Percentiles rank a stretch among this genome's conserved stretches.
Conservation (phyloP, 2,797 vertebrate genomes). For the Stomatorhinus walkeri region DNA sequence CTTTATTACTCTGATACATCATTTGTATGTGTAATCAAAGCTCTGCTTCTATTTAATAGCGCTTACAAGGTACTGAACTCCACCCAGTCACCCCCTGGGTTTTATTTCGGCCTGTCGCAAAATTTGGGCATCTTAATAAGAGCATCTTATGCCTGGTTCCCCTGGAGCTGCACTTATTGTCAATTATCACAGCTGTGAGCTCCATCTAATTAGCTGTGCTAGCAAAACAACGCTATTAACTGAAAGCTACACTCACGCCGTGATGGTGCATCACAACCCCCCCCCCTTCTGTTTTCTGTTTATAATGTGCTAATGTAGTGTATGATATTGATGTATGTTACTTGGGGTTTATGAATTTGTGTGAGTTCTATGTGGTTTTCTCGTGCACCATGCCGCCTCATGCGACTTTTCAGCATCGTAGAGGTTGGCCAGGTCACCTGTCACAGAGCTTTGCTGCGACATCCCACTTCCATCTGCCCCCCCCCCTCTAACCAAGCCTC, state of each 20-base stretch:
- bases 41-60: not conserved
- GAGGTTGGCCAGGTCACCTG: not conserved
- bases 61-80: not conserved
- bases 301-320: not conserved
- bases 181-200: not conserved
- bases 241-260: not conserved
- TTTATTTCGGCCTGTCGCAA: slow-evolving; percentile 2
- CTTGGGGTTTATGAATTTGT: not conserved
- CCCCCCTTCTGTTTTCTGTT: not conserved
- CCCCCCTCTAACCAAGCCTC: not conserved
- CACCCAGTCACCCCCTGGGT: not conserved
- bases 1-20: not conserved
- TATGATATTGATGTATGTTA: not conserved
- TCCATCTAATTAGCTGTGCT: not conserved
- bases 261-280: not conserved
- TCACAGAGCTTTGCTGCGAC: not conserved
- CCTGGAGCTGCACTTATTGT: not conserved
- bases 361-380: not conserved
- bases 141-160: not conserved
- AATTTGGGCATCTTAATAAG: not conserved
- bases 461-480: not conserved
- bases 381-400: not conserved
- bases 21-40: not conserved
- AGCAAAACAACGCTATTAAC: not conserved
- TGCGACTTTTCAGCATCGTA: not conserved